Evolutionary conservation across 2,888 invertebrate genomes (phyloP).

Genomic region (Cryptosula pallasiana): DNA sequence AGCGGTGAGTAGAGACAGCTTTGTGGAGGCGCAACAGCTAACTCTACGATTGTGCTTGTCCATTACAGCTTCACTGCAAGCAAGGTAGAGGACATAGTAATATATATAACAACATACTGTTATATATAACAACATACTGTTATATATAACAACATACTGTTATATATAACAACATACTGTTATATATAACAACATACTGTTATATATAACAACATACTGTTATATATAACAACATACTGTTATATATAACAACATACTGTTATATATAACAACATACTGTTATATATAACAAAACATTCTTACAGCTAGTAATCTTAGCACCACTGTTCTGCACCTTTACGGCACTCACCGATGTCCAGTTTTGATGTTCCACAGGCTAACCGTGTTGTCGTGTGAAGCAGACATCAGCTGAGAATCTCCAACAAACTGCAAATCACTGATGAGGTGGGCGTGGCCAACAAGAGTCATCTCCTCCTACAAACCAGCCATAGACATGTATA

Average conservation of each 20-base stretch:
- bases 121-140: neutral
- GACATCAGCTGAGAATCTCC: constrained; percentile 40
- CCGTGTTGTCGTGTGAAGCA: constrained; percentile 43
- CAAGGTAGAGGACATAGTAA: neutral
- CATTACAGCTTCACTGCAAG: constrained; percentile 38
- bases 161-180: neutral
- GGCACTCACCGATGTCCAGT: constrained; percentile 47
- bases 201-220: neutral
- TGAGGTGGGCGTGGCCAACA: constrained; percentile 43
- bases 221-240: neutral
- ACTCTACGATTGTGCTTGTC: constrained; percentile 46
- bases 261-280: neutral
- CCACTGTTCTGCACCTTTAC: too few relatives aligned
- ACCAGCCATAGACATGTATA: neutral
- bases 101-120: neutral
- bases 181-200: neutral
- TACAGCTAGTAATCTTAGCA: too few relatives aligned
- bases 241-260: neutral
- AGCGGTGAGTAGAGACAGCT: constrained; percentile 41
- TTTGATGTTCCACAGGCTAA: constrained; percentile 47
- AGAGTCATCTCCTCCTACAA: constrained; percentile 39
- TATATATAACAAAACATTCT: too few relatives aligned
- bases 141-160: neutral
- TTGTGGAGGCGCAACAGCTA: constrained; percentile 41
- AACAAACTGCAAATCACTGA: constrained; percentile 49